Evolutionary conservation across 2,113 vertebrate species (phyloP).

Genomic region (Struthio camelus): DNA sequence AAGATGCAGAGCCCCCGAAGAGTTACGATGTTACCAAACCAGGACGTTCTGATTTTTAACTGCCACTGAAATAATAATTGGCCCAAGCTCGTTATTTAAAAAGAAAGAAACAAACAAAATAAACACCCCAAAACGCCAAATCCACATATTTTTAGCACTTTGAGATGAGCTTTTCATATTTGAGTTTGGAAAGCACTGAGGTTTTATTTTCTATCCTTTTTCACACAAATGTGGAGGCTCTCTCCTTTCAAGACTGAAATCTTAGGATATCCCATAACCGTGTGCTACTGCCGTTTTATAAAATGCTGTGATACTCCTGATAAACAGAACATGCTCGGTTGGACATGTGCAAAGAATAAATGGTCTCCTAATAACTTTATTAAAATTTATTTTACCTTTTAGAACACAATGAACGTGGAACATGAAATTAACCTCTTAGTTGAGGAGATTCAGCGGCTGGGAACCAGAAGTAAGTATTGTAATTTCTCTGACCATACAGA

Average conservation of each 20-base stretch:
- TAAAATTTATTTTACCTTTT: neutral
- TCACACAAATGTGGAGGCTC: neutral
- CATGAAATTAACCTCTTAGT: conserved; percentile 88
- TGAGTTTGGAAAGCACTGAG: neutral
- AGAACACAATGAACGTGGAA: conserved; percentile 87
- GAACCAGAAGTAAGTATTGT: conserved; percentile 87
- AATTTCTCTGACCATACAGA: neutral
- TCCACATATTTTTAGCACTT: neutral
- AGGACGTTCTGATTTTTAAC: neutral
- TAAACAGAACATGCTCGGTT: neutral
- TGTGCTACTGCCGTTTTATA: neutral
- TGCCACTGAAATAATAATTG: neutral
- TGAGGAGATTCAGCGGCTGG: conserved; percentile 91
- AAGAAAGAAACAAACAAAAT: neutral
- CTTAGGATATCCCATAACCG: neutral
- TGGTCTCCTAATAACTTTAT: neutral
- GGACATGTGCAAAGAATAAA: neutral
- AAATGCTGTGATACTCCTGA: neutral
- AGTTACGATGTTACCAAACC: neutral
- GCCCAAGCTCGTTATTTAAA: neutral
- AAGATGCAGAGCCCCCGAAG: neutral
- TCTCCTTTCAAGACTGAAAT: neutral
- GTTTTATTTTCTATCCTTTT: neutral
- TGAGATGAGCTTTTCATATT: neutral
- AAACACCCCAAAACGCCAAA: neutral